These are phyloP conservation scores for Parnassius glacialis DNA, from an alignment of 2,888 invertebrate species.

Conservation along the genomic window DNA sequence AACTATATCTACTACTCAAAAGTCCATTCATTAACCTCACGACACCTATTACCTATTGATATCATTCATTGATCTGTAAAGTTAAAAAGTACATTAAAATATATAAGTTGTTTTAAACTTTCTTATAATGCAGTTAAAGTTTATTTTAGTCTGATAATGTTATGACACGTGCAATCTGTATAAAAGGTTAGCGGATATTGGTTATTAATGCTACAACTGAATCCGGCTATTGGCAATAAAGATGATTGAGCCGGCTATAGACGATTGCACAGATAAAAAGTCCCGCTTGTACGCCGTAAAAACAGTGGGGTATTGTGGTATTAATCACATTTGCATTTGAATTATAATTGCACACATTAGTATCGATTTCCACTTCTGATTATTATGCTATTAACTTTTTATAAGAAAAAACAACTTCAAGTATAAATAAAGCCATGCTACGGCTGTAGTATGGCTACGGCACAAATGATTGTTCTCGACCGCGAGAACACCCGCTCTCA, in stretches of 20 bases:
- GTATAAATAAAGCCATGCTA: too few relatives aligned
- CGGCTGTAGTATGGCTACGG: too few relatives aligned
- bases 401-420: too few relatives aligned
- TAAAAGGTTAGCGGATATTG: constrained; percentile 71
- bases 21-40: constrained; percentile 16
- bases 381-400: too few relatives aligned
- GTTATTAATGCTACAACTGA: constrained; percentile 71
- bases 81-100: constrained; percentile 28
- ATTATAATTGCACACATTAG: constrained; percentile 2
- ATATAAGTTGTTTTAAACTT: constrained; percentile 10
- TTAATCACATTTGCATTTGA: constrained; percentile 21
- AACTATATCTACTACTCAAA: not conserved
- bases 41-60: constrained; percentile 50
- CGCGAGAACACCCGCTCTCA: too few relatives aligned
- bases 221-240: constrained; percentile 69
- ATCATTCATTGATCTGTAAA: constrained; percentile 59
- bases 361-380: not conserved
- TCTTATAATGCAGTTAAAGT: constrained; percentile 29
- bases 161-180: constrained; percentile 62
- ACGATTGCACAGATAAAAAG: constrained; percentile 35
- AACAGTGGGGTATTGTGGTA: constrained; percentile 13
- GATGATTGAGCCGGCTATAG: constrained; percentile 53
- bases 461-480: too few relatives aligned
- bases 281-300: constrained; percentile 11
- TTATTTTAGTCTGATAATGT: constrained; percentile 29